Percentiles rank a stretch among this genome's conserved stretches.
Evolutionary conservation across 2,888 invertebrate species (phyloP).

Genomic region (Argyra leucocephala): DNA sequence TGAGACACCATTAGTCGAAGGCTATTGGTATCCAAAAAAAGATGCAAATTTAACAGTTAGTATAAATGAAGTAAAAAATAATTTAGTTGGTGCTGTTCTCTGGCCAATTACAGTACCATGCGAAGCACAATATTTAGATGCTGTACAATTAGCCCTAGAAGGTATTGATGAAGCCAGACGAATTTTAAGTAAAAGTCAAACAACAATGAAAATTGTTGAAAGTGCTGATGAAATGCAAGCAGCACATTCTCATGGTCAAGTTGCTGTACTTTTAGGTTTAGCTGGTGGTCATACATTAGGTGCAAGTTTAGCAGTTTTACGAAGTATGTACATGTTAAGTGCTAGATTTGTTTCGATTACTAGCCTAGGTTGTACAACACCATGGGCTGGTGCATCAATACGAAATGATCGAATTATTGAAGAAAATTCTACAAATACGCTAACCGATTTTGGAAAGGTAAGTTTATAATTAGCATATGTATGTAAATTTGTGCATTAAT

Average conservation of each 20-base stretch:
- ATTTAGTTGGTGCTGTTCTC: slow-evolving; percentile 47
- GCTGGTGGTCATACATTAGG: slow-evolving; percentile 61
- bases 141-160: slow-evolving; percentile 56
- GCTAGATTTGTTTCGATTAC: slow-evolving; percentile 58
- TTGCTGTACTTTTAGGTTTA: slow-evolving; percentile 54
- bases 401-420: slow-evolving; percentile 37
- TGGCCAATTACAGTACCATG: slow-evolving; percentile 49
- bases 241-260: slow-evolving; percentile 50
- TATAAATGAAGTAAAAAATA: slow-evolving; percentile 39
- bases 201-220: slow-evolving; percentile 48
- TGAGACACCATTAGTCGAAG: slow-evolving; percentile 50
- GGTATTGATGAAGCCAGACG: slow-evolving; percentile 58
- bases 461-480: too few species aligned
- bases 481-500: too few species aligned
- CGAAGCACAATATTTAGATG: slow-evolving; percentile 54
- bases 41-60: slow-evolving; percentile 28
- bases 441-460: slow-evolving; percentile 44
- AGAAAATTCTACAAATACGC: slow-evolving; percentile 38
- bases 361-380: slow-evolving; percentile 55
- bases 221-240: slow-evolving; percentile 51
- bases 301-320: slow-evolving; percentile 54
- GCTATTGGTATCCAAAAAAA: slow-evolving; percentile 41
- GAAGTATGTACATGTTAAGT: slow-evolving; percentile 57
- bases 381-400: slow-evolving; percentile 48
- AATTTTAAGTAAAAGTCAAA: slow-evolving; percentile 29